Base-by-base conservation (phyloP, 2,888 invertebrate genomes). In the Glaucopsyche alexis region DNA sequence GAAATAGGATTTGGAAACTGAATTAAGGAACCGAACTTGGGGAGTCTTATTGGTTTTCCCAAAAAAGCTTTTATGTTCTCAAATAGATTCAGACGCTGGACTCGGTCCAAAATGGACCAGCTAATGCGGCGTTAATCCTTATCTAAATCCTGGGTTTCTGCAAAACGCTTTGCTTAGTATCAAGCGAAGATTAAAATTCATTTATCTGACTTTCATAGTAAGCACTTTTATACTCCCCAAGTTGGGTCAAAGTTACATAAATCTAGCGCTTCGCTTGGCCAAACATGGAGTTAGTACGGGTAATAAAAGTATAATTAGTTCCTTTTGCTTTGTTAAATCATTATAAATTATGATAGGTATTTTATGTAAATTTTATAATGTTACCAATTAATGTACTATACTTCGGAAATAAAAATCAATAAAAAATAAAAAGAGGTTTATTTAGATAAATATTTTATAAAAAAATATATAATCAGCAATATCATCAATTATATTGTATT, bases 141-240 rank as follows among this genome's bases (percentile, higher is more conserved):
- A 72, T 72, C 72, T 72, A 52, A 66, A 67, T 72, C 72, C 50
- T 19, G 52, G 52, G 50, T 67, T 72, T 52, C 67, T 72, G 72
- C 72, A 72, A 52, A 52, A 52, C 72, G 52, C 40, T 72, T 52
- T 72, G 67, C 72, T 72, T 42, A 66, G 52, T 72, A 52, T 66
- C 65, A 66, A 45, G 45, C 72, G 66, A 52, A 66, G 72, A 72
- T 72, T 72, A 72, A 72, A 72, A 72, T 67, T 72, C 72, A 72
- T 50, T 72, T 72, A 72, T 66, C 66, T 40, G 66, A 66, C 40
- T 66, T 40, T 16, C 40, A 8, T 52, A 50, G 42, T 69, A 38
- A 69, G 69, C 69, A 47, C 69, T 69, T 69, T 69, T 69, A 69
- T 69, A 69, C 69, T 45, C 66, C n/a, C 67, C 67, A 45, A 67